Evolutionary conservation across 2,888 invertebrate genomes (phyloP).

Genomic region (Drosophila lacicola): DNA sequence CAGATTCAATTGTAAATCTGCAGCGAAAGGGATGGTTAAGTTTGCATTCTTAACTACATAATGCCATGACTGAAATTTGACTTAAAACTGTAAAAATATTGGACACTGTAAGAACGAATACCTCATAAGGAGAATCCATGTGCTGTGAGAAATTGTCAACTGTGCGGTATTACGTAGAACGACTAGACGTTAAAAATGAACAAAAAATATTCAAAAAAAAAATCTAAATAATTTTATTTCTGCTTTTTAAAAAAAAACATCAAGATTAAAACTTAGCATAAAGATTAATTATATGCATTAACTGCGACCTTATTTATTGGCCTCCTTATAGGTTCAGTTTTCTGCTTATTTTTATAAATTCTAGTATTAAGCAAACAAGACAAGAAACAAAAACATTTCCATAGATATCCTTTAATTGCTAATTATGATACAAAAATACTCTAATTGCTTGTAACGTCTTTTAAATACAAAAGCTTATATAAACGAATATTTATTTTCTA

Average conservation of each 20-base stretch:
- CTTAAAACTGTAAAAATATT: not conserved
- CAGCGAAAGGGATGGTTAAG: conserved; percentile 86
- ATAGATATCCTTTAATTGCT: conserved; percentile 8
- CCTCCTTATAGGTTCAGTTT: not conserved
- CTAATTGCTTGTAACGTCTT: conserved; percentile 39
- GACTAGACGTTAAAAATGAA: not conserved
- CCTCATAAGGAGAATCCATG: conserved; percentile 1
- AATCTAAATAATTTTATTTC: not conserved
- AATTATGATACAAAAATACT: conserved; percentile 51
- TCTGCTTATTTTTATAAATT: conserved; percentile 4
- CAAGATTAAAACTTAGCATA: no score
- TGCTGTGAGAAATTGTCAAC: conserved; percentile 22
- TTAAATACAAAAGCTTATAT: conserved; percentile 66
- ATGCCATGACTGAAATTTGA: not conserved
- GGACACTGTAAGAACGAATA: conserved; percentile 18
- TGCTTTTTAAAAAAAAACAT: no score
- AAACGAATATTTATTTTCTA: conserved; percentile 54
- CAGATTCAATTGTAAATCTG: conserved; percentile 93
- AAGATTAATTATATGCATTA: not conserved
- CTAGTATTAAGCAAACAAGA: not conserved
- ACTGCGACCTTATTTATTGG: not conserved
- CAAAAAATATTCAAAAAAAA: not conserved
- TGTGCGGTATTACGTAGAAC: not conserved
- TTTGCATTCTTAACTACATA: not conserved
- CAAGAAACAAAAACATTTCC: not conserved